phyloP scores from a whole-genome alignment of 2,888 invertebrate genomes.

The Mesoligia furuncula region DNA sequence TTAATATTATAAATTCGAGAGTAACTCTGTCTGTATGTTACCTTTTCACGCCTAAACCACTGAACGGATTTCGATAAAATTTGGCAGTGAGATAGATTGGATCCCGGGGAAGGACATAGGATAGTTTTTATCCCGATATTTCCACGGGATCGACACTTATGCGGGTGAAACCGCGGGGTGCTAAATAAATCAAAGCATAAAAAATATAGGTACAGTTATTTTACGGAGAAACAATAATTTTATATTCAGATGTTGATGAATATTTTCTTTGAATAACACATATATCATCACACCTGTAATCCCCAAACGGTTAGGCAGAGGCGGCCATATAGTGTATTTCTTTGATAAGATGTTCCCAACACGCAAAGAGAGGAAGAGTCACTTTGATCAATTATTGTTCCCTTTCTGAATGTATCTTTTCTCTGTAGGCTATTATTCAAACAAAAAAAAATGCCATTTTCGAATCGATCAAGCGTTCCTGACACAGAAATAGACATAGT shows the following conservation, averaged over 20 bases:
- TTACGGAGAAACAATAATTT: not conserved
- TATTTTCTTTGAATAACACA: not conserved
- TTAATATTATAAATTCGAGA: too few relatives aligned
- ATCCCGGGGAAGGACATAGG: too few relatives aligned
- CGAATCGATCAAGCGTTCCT: not conserved
- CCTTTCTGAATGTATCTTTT: not conserved
- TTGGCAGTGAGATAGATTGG: too few relatives aligned
- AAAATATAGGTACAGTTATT: not conserved
- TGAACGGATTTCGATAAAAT: too few relatives aligned
- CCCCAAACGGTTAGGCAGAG: not conserved
- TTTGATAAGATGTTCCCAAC: not conserved
- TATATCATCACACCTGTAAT: not conserved
- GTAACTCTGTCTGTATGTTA: too few relatives aligned
- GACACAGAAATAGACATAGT: too few relatives aligned
- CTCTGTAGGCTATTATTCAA: not conserved
- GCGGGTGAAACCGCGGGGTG: too few relatives aligned
- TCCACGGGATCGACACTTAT: too few relatives aligned
- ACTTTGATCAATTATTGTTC: conserved; percentile 24
- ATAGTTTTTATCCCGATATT: too few relatives aligned
- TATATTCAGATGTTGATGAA: not conserved
- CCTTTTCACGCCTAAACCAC: too few relatives aligned
- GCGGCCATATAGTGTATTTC: not conserved
- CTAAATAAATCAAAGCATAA: not conserved
- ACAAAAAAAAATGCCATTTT: not conserved
- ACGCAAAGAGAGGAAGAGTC: not conserved